Evolutionary conservation across 2,888 invertebrate genomes (phyloP), one percentile per base, ranked within the genome.

Genomic region (Mactromeris polynyma): DNA sequence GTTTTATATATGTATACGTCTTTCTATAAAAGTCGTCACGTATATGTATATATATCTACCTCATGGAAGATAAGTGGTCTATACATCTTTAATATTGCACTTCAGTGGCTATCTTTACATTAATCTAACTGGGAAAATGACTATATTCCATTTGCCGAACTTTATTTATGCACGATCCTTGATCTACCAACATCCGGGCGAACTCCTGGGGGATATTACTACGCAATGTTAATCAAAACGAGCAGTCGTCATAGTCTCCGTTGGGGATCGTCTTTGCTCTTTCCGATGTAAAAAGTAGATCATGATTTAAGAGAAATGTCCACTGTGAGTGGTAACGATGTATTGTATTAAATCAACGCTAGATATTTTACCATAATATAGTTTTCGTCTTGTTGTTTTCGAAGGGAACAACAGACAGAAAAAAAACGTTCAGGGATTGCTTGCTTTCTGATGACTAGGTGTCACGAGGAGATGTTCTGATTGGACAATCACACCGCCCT

Each of bases 281-380:
- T 64, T 64, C 79, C 40, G 42, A 82, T 69, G 64, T 82, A 82
- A 40, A 82, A 82, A 82, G 40, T 82, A 36, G 64, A 82, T 26
- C 42, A 82, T 69, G 82, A 82, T 82, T 82, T 26, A 82, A 82
- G 64, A 58, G 40, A 58, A 58, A 64, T 64, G 82, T 82, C 69
- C 58, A 64, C 40, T 64, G 14, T 21, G 14, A 19, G 58, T 33
- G 21, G 58, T 58, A 81, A 58, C n/a, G 58, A 26, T 73, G 73
- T 73, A 73, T 73, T 73, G 36, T 73, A 73, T 73, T 73, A 73
- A 73, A 73, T 73, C 73, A 73, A 73, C 73, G 73, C 73, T 33
- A 19, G 31, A 73, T 73, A 73, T 33, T 73, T 73, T 73, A 73
- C 36, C 73, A 73, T 36, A 73, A 73, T 33, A 26, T 33, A 36